phyloP scores from a whole-genome alignment of 2,888 invertebrate species.

The Anorthoa munda region DNA sequence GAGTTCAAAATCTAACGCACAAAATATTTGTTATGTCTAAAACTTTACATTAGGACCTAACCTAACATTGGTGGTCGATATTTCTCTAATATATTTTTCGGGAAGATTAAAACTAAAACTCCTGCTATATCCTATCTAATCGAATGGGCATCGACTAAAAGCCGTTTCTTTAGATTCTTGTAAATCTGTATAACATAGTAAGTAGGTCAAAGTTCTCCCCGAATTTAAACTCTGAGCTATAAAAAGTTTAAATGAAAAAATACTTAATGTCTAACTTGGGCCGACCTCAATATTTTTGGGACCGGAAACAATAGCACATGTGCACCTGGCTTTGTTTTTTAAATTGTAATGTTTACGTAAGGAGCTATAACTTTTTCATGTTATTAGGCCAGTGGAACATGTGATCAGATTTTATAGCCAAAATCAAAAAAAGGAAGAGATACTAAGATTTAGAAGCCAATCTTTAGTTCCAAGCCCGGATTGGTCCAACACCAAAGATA shows the following conservation, averaged over 20 bases:
- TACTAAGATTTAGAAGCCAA: too few species aligned
- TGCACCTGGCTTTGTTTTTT: conserved; percentile 9
- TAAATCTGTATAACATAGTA: background rate
- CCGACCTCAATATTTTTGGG: conserved; percentile 16
- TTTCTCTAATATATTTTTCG: background rate
- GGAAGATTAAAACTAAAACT: background rate
- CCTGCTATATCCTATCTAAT: background rate
- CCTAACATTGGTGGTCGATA: background rate
- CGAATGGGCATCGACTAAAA: background rate
- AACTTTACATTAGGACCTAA: background rate
- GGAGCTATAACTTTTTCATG: background rate
- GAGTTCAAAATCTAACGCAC: background rate
- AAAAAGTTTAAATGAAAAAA: conserved; percentile 37
- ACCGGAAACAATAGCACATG: conserved; percentile 12
- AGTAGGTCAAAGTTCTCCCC: background rate
- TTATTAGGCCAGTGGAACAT: background rate
- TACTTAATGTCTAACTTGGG: conserved; percentile 11
- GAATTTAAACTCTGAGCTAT: conserved; percentile 1
- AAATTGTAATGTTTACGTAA: conserved; percentile 16
- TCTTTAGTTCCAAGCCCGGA: background rate
- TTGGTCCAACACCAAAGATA: background rate
- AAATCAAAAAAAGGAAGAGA: background rate
- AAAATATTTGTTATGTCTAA: background rate
- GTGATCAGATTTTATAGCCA: background rate
- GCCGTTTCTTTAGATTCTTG: background rate